Base-by-base conservation (phyloP, 37 sponge, comb jelly and placozoan genomes). In the Geodia barretti region DNA sequence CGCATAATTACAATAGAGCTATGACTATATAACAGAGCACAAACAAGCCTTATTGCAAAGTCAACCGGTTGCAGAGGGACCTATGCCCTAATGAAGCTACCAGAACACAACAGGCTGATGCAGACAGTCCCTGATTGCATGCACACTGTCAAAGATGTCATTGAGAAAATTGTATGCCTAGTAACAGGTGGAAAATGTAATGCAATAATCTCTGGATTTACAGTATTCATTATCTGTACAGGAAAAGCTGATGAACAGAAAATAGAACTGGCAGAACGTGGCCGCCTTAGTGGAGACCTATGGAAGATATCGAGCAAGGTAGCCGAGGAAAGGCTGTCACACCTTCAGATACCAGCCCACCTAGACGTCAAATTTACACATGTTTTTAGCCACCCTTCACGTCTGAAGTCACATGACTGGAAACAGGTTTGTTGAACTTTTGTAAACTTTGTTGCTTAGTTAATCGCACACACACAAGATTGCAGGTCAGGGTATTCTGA, bases 101-200 rank as follows among this genome's bases (percentile, higher is more conserved):
- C 68, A 25, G 5, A 72, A 38, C 83, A 82, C 33, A 47, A 82
- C 42, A 60, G 60, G 1, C 23, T 62, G 3, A 4, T n/a, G 1
- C 47, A 82, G 25, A 82, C 75, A 26, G 73, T 72, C 1, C 66
- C 74, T 26, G 83, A 82, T 39, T 24, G 74, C 23, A 82, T 82
- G 75, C 83, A 82, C 34, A 64, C 72, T 8, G 26, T 82, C 2
- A 82, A 82, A 61, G 74, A 65, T 62, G 40, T 72, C 1, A 41
- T 73, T 11, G 83, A 82, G 47, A 33, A 82, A 7, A 21, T 82
- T 30, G 66, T 82, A 8, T 60, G 63, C n/a, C 74, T 82, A 1
- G 25, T 82, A 20, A 60, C 24, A 28, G 83, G 83, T 47, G 14
- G 54, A 17, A 17, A 7, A 47, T 47, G 7, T 7, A 17, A 47